Base-by-base conservation (phyloP, 2,888 invertebrate species). In the Dorcus parallelipipedus region DNA sequence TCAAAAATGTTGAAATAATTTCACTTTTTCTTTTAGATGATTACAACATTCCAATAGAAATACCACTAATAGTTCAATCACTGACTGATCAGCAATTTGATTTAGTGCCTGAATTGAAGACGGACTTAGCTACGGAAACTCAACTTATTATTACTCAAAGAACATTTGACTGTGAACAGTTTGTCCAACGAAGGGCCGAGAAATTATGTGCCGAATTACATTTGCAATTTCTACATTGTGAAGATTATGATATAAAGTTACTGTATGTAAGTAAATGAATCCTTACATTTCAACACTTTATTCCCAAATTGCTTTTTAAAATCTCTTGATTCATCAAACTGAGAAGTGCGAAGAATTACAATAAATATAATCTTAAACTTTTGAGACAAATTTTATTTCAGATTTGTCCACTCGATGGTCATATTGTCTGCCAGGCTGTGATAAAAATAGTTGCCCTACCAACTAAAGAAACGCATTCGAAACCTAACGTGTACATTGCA, bases 141-240 rank as follows among this genome's bases (percentile, higher is more conserved):
- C 78, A 78, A 61, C 65, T 79, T 41, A 76, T 78, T 55, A 73
- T 78, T 14, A 77, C 75, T 23, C 79, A 79, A 64, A 69, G 76
- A 64, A 77, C 78, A 4, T 78, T 78, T 57, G 79, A 79, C 67
- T 78, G 76, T 62, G 79, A 79, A 66, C 78, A 78, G 61, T 79
- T 79, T 64, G 75, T 79, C 56, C 78, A 78, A 66, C 71, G 74
- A 56, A 68, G 74, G 52, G 78, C 78, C n/a, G 77, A 79, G 62
- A 73, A 74, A 60, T 59, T 79, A 50, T 79, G 79, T 64, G 61
- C 70, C 2, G 78, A 78, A 58, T 71, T 74, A 26, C 72, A 76
- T 52, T 62, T 79, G 42, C 73, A 76, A 63, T 79, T 77, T 64
- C 67, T 76, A 43, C 75, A 78, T 68, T 79, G 78, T 64, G 75